Percentiles rank a stretch among this genome's conserved stretches.
These are phyloP conservation scores for Hemibagrus wyckioides DNA, from an alignment of 2,113 vertebrate genomes.

Conservation along the genomic window DNA sequence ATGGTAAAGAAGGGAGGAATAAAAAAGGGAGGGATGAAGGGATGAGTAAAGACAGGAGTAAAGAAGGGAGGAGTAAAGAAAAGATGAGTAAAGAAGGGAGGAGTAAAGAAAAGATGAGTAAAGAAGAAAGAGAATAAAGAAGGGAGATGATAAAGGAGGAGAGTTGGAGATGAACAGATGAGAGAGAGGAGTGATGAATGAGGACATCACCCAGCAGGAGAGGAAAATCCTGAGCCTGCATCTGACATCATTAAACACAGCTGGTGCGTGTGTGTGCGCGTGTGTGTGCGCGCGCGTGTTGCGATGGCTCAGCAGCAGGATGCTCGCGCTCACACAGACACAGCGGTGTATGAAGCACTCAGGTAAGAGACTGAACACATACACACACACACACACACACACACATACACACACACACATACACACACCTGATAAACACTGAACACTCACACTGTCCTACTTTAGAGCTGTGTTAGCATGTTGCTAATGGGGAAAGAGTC, in stretches of 20 bases:
- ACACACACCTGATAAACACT: not conserved
- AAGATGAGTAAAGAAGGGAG: not conserved
- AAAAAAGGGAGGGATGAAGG: not conserved
- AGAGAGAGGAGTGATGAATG: no score
- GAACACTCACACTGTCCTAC: no score
- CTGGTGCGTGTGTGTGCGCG: not conserved
- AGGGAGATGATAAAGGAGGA: not conserved
- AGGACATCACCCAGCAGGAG: not conserved
- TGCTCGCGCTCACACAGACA: not conserved
- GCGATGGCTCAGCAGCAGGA: not conserved
- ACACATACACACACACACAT: not conserved
- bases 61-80: not conserved
- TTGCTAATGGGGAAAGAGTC: not conserved
- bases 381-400: not conserved
- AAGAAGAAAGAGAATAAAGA: not conserved
- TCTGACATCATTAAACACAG: not conserved
- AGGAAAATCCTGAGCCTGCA: slow-evolving; percentile 19
- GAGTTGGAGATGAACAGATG: not conserved
- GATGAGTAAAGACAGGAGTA: not conserved
- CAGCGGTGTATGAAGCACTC: not conserved
- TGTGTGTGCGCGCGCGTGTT: not conserved
- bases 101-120: not conserved
- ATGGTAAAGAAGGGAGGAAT: not conserved
- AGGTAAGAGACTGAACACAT: not conserved
- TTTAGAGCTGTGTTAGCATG: no score